Base-by-base conservation (phyloP, 30 jellyfish, hydroid and myxozoan genomes). In the Turritopsis dohrnii region DNA sequence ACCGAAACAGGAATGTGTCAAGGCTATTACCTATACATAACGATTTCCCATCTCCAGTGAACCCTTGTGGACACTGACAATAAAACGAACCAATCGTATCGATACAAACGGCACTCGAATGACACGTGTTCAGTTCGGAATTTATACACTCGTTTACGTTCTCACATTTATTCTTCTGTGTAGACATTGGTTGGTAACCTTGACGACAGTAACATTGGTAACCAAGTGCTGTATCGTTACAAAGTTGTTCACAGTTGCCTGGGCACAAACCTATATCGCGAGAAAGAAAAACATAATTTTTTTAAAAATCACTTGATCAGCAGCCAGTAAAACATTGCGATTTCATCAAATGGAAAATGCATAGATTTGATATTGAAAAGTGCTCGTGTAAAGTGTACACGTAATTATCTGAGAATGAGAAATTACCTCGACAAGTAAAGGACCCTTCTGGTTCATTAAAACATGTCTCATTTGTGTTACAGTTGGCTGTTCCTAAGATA, bases 41-140 rank as follows among this genome's bases (percentile, higher is more conserved):
- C 28, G 79, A 19, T 52, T 28, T 79, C 13, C 79, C 79, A 53
- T 79, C 85, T 29, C 79, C 79, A 74, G 5, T 27, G 21, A 25
- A 74, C 28, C 83, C 83, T n/a, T 26, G 26, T 30, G 27, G 54
- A 30, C 83, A 74, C 41, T 30, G 54, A 30, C 83, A 74, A n/a
- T 22, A 16, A 30, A 22, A 74, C 18, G 83, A 74, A 22, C 83
- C 83, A 74, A 25, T 41, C 28, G 65, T 74, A 41, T 74, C 41
- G 27, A 30, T 74, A 41, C 83, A 74, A 30, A 22, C 66, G 5
- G 79, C 79, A 79, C 65, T 22, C 28, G 82, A 19, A 79, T 79
- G 79, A 52, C 85, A 79, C 52, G 26, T 28, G 54, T 79, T 69
- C 30, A 69, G 19, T 27, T n/a, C 17, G 8, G 77, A n/a, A 27